phyloP scores from a whole-genome alignment of 2,888 invertebrate genomes.

The Euspilapteryx auroguttella region DNA sequence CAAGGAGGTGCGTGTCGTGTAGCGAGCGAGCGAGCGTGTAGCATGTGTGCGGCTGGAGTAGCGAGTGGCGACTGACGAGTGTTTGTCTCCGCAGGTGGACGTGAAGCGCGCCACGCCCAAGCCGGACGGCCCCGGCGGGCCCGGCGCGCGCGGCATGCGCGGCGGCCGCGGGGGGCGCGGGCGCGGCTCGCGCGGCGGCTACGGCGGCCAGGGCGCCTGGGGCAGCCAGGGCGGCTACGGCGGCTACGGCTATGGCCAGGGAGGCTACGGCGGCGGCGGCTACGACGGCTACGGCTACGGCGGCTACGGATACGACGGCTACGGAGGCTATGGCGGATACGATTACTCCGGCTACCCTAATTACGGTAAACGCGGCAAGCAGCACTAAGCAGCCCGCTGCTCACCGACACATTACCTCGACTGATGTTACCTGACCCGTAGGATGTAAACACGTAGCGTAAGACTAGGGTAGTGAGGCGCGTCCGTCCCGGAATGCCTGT shows the following conservation, averaged over 20 bases:
- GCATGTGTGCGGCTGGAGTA: too few relatives aligned
- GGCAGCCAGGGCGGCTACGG: slow-evolving; percentile 67
- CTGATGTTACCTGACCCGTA: slow-evolving; percentile 59
- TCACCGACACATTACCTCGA: slow-evolving; percentile 60
- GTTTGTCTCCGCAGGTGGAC: slow-evolving; percentile 86
- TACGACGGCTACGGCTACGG: slow-evolving; percentile 76
- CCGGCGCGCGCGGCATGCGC: slow-evolving; percentile 65
- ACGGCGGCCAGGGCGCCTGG: slow-evolving; percentile 67
- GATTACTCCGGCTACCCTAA: slow-evolving; percentile 81
- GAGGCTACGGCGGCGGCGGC: slow-evolving; percentile 72
- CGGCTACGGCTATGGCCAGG: slow-evolving; percentile 72
- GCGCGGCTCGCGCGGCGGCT: slow-evolving; percentile 70
- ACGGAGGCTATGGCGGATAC: slow-evolving; percentile 78
- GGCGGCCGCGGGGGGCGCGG: slow-evolving; percentile 70
- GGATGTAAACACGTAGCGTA: slow-evolving; percentile 49
- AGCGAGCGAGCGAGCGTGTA: too few relatives aligned
- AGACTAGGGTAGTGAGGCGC: slow-evolving; percentile 39
- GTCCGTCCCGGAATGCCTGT: slow-evolving; percentile 54
- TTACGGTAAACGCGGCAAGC: slow-evolving; percentile 72
- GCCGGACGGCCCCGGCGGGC: slow-evolving; percentile 74
- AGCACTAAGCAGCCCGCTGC: slow-evolving; percentile 50
- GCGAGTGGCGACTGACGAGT: too few relatives aligned
- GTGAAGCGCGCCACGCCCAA: slow-evolving; percentile 95
- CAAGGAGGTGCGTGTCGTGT: slow-evolving; percentile 82
- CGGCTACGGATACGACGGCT: slow-evolving; percentile 75